phyloP scores from a whole-genome alignment of 2,113 vertebrate genomes.

The Bothrops jararaca region DNA sequence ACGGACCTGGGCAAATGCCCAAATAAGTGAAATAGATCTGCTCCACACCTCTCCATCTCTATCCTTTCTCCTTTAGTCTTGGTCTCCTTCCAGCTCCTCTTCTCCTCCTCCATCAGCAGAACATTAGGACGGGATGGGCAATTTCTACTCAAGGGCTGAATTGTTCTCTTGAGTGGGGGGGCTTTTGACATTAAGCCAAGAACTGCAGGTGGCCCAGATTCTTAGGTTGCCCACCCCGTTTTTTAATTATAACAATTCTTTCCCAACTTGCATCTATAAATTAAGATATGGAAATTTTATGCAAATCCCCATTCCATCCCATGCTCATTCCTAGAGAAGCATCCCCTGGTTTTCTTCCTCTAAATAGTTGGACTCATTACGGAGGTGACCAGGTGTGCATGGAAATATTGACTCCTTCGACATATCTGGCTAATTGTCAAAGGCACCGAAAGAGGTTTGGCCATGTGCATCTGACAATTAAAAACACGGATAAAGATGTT shows the following conservation, averaged over 20 bases:
- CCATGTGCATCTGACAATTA: constrained; percentile 49
- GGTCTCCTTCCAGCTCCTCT: not conserved
- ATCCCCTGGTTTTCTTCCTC: not conserved
- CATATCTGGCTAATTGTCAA: constrained; percentile 26
- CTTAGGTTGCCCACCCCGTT: not conserved
- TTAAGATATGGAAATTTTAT: not conserved
- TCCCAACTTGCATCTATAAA: not conserved
- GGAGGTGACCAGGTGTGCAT: not conserved
- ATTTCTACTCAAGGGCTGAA: not conserved
- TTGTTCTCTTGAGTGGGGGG: not conserved
- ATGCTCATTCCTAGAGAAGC: not conserved
- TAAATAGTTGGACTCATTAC: not conserved
- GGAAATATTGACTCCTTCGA: constrained; percentile 38
- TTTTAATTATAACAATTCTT: not conserved
- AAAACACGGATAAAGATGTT: constrained; percentile 39
- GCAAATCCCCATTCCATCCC: not conserved
- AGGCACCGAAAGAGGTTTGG: constrained; percentile 50
- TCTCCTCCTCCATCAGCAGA: not conserved
- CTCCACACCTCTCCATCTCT: not conserved
- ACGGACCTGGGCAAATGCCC: not conserved
- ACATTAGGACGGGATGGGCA: not conserved
- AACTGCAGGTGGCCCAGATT: not conserved
- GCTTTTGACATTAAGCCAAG: not conserved
- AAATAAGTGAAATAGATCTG: not conserved
- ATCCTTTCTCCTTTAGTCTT: not conserved